phyloP scores from a whole-genome alignment of 2,797 vertebrate species.

The Rhinophrynus dorsalis region DNA sequence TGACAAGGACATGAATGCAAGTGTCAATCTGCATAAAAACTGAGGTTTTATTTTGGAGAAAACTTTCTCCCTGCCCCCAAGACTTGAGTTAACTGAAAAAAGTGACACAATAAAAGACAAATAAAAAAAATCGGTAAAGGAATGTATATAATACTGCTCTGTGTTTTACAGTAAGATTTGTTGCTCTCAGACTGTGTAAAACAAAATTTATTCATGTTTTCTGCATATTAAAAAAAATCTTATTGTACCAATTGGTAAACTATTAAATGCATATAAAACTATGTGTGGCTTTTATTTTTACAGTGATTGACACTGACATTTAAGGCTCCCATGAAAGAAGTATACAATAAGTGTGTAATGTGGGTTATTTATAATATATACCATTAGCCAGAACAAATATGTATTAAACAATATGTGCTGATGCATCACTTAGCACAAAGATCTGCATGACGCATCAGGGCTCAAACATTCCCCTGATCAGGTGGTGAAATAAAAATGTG shows the following conservation, averaged over 20 bases:
- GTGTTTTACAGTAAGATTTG: slow-evolving; percentile 85
- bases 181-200: slow-evolving; percentile 86
- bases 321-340: no score
- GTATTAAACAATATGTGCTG: no score
- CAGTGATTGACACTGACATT: not conserved
- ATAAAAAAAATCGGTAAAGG: slow-evolving; percentile 72
- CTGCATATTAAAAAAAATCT: slow-evolving; percentile 85
- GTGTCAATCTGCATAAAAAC: slow-evolving; percentile 56
- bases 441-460: no score
- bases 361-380: no score
- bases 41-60: slow-evolving; percentile 67
- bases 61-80: slow-evolving; percentile 58
- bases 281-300: slow-evolving; percentile 51
- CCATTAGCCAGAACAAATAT: no score
- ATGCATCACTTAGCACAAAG: no score
- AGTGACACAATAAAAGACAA: slow-evolving; percentile 66
- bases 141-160: slow-evolving; percentile 85
- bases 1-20: slow-evolving; percentile 66
- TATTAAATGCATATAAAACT: slow-evolving; percentile 87
- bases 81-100: slow-evolving; percentile 72
- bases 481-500: no score
- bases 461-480: no score
- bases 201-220: slow-evolving; percentile 87
- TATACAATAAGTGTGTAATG: no score
- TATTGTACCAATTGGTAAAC: slow-evolving; percentile 86